A percentile compares a stretch with the other conserved stretches of the same genome.
Conservation (phyloP, 2,888 invertebrate species). For the Pandemis heparana region DNA sequence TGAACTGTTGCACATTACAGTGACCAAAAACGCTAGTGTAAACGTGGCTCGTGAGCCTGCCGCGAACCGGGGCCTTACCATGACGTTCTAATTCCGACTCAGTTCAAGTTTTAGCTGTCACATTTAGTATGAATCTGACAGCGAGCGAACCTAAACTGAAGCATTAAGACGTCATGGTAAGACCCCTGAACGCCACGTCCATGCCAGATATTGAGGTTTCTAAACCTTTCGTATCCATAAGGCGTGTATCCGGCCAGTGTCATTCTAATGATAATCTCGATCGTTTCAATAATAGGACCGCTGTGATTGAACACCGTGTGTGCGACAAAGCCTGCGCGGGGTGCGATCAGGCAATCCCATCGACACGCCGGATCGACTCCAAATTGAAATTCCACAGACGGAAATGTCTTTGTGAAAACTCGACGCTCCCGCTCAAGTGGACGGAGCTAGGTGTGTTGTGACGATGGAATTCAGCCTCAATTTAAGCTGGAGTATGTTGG, state of each 20-base stretch:
- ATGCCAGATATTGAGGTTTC: too few species aligned
- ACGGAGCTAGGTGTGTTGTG: constrained; percentile 18
- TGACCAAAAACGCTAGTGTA: too few species aligned
- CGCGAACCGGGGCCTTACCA: too few species aligned
- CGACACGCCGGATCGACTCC: constrained; percentile 34
- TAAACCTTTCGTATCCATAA: too few species aligned
- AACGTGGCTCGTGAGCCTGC: too few species aligned
- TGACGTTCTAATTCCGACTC: too few species aligned
- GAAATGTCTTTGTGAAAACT: constrained; percentile 42
- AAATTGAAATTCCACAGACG: constrained; percentile 41
- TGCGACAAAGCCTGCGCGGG: constrained; percentile 24
- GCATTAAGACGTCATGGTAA: too few species aligned
- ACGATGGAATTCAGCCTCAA: constrained; percentile 1
- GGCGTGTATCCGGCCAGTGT: background rate
- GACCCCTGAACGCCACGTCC: too few species aligned
- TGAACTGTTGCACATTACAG: too few species aligned
- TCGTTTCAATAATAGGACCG: constrained; percentile 9
- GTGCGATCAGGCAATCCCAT: constrained; percentile 39
- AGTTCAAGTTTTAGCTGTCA: too few species aligned
- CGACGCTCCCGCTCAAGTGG: constrained; percentile 34
- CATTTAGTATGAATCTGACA: too few species aligned
- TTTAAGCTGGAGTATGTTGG: constrained; percentile 10
- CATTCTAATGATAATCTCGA: background rate
- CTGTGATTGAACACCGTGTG: background rate
- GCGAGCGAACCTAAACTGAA: too few species aligned